A percentile compares a stretch with the other conserved stretches of the same genome.
Evolutionary conservation across 2,113 vertebrate species (phyloP).

Genomic region (Myotis brandtii): DNA sequence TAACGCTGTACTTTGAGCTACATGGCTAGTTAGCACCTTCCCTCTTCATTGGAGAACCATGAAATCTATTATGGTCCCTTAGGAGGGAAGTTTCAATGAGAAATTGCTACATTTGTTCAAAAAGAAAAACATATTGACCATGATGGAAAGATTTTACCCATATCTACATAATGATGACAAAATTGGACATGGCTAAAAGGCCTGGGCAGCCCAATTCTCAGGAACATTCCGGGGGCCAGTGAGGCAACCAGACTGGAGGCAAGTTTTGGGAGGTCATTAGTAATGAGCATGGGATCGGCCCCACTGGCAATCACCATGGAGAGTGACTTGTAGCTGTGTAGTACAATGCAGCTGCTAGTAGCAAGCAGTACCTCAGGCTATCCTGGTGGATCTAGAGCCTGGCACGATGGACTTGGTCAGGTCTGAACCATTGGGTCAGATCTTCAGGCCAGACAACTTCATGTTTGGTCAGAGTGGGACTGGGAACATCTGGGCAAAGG

Average conservation of each 20-base stretch:
- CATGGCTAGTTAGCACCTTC: conserved; percentile 48
- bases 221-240: not conserved
- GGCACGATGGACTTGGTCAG: not conserved
- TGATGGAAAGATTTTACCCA: conserved; percentile 63
- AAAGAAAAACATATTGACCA: conserved; percentile 64
- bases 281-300: not conserved
- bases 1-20: conserved; percentile 42
- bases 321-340: not conserved
- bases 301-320: not conserved
- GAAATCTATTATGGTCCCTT: conserved; percentile 68
- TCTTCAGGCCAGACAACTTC: not conserved
- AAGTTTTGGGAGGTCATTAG: not conserved
- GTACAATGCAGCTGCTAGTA: not conserved
- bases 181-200: conserved; percentile 61
- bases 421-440: not conserved
- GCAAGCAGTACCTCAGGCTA: not conserved
- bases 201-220: not conserved
- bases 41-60: conserved; percentile 40
- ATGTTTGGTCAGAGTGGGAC: not conserved
- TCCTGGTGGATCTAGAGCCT: not conserved
- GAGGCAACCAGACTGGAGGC: not conserved
- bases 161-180: conserved; percentile 46
- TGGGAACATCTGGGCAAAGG: not conserved
- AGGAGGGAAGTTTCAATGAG: conserved; percentile 39
- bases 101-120: conserved; percentile 67